phyloP scores from a whole-genome alignment of 2,113 vertebrate species.

The Dipodomys merriami region DNA sequence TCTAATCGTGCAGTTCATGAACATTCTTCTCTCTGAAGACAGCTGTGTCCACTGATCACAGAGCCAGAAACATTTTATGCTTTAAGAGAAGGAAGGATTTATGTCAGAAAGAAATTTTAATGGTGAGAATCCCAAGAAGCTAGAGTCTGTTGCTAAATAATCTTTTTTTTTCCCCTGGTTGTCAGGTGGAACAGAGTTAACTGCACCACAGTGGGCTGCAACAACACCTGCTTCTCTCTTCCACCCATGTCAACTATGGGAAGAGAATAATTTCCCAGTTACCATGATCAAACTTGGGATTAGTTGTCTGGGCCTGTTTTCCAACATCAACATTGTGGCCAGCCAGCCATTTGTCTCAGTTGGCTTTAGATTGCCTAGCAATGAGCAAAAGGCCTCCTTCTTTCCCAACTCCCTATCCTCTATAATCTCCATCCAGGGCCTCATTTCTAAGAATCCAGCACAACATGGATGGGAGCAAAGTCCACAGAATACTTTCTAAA shows the following conservation, averaged over 20 bases:
- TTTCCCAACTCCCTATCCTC: not conserved
- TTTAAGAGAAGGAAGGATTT: not conserved
- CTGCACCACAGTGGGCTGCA: not conserved
- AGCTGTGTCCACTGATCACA: slow-evolving; percentile 60
- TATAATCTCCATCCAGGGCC: not conserved
- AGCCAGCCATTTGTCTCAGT: not conserved
- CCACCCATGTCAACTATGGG: not conserved
- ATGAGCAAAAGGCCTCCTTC: not conserved
- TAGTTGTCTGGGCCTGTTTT: not conserved
- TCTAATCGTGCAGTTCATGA: not conserved
- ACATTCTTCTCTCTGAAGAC: slow-evolving; percentile 15
- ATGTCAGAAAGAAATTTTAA: slow-evolving; percentile 42
- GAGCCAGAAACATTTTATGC: not conserved
- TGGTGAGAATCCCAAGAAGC: slow-evolving; percentile 7
- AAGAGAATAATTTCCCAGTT: not conserved
- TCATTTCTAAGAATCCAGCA: slow-evolving; percentile 11
- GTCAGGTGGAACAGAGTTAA: not conserved
- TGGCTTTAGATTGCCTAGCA: not conserved
- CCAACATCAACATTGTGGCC: not conserved
- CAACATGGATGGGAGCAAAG: not conserved
- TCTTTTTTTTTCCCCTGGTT: not conserved
- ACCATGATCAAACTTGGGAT: not conserved
- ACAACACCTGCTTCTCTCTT: not conserved
- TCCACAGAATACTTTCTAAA: not conserved
- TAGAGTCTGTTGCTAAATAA: slow-evolving; percentile 7